Conservation (phyloP, 2,113 vertebrate species). For the Saccopteryx leptura region DNA sequence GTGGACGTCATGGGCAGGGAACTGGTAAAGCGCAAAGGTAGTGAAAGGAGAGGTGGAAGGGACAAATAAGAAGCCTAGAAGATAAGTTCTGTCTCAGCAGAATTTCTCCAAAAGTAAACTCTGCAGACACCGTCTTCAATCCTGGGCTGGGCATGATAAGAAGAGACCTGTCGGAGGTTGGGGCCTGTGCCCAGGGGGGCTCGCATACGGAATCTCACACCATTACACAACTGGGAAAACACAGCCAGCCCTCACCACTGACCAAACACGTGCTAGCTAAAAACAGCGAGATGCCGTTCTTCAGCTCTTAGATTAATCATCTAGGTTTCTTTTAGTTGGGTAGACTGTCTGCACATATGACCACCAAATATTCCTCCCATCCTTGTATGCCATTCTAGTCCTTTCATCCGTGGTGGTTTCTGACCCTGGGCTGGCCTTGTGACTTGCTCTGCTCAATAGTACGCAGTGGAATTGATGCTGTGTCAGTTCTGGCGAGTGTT, state of each 20-base stretch:
- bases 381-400: background rate
- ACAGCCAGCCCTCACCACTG: background rate
- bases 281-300: background rate
- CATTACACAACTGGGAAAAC: background rate
- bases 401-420: background rate
- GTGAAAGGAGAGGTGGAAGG: background rate
- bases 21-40: background rate
- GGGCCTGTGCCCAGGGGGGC: background rate
- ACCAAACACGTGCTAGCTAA: background rate
- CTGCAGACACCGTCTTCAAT: background rate
- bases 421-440: background rate
- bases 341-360: background rate
- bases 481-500: background rate
- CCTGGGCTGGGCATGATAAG: background rate
- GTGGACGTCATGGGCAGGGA: background rate
- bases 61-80: background rate
- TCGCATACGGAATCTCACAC: background rate
- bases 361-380: background rate
- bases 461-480: background rate
- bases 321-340: background rate
- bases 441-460: background rate
- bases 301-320: background rate
- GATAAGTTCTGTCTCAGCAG: background rate
- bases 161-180: background rate
- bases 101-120: background rate